These are phyloP conservation scores for Ericerus pela DNA, from an alignment of 1,140 invertebrate species.

Conservation along the genomic window DNA sequence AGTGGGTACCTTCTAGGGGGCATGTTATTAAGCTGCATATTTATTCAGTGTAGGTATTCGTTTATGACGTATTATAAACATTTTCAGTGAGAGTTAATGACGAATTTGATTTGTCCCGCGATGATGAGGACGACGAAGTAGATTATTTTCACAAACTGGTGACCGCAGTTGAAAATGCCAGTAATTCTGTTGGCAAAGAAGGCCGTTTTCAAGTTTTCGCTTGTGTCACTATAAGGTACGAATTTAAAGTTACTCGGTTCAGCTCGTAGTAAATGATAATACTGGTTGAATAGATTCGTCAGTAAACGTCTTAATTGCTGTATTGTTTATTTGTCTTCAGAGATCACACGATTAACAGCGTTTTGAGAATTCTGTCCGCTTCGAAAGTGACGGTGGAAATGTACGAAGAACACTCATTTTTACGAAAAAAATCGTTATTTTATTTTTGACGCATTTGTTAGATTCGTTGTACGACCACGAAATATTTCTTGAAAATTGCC, in stretches of 20 bases:
- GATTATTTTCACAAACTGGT: conserved; percentile 20
- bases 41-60: conserved; percentile 4
- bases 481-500: conserved; percentile 81
- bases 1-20: conserved; percentile 43
- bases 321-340: conserved; percentile 46
- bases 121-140: conserved; percentile 16
- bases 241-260: background rate
- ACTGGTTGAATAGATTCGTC: too few relatives aligned
- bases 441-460: conserved; percentile 83
- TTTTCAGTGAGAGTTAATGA: conserved; percentile 72
- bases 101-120: conserved; percentile 31
- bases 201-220: conserved; percentile 96
- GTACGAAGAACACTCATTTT: conserved; percentile 91
- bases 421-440: conserved; percentile 66
- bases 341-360: conserved; percentile 79
- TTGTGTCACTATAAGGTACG: conserved; percentile 73
- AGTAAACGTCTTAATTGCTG: too few relatives aligned
- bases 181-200: conserved; percentile 84
- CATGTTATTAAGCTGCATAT: background rate
- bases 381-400: conserved; percentile 72
- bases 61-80: background rate
- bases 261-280: conserved; percentile 5
- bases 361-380: conserved; percentile 80
- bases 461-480: conserved; percentile 84
- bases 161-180: conserved; percentile 37